Evolutionary conservation across 2,113 vertebrate genomes (phyloP).

Genomic region (Willisornis vidua): DNA sequence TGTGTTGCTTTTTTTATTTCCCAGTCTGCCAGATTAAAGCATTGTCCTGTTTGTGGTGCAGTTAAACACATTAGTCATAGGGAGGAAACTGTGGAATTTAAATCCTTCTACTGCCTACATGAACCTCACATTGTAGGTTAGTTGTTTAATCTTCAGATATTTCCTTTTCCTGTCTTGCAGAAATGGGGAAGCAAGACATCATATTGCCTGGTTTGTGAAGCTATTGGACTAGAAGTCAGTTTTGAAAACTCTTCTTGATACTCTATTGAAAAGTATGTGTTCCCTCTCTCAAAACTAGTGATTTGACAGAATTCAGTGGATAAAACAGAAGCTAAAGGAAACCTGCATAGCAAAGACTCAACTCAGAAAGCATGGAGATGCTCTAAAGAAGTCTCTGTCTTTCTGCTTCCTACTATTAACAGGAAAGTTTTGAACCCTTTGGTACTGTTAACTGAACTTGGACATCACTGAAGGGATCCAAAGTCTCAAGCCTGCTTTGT

Average conservation of each 20-base stretch:
- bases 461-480: neutral
- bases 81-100: neutral
- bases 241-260: neutral
- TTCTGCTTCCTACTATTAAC: neutral
- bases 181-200: neutral
- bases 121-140: neutral
- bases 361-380: neutral
- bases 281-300: neutral
- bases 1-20: neutral
- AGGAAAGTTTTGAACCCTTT: neutral
- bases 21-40: neutral
- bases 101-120: neutral
- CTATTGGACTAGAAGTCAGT: neutral
- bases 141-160: neutral
- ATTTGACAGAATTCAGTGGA: neutral
- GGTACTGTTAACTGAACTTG: neutral
- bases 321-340: neutral
- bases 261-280: neutral
- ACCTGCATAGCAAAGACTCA: neutral
- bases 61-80: constrained; percentile 4
- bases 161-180: neutral
- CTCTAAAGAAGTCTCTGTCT: neutral
- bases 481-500: neutral
- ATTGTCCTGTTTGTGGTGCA: constrained; percentile 9
- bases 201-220: neutral